Conservation (phyloP, 2,113 vertebrate species). For the Daboia siamensis region DNA sequence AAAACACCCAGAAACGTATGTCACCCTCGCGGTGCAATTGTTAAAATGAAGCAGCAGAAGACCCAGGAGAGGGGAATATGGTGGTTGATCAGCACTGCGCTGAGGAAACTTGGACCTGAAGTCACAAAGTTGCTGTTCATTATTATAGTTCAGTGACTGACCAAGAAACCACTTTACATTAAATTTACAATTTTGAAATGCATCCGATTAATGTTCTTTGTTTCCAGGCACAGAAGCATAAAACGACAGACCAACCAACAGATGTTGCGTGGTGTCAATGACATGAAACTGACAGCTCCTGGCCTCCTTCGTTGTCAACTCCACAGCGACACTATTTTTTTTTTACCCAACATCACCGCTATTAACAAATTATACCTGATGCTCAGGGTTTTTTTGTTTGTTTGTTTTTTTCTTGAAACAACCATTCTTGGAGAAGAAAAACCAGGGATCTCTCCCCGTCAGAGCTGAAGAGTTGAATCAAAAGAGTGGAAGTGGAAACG, state of each 20-base stretch:
- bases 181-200: conserved; percentile 68
- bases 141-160: conserved; percentile 71
- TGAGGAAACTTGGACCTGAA: conserved; percentile 62
- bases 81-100: conserved; percentile 69
- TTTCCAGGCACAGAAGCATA: conserved; percentile 52
- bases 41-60: conserved; percentile 33
- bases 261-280: conserved; percentile 37
- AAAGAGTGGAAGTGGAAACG: too few species aligned
- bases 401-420: neutral
- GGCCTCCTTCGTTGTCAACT: neutral
- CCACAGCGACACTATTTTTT: neutral
- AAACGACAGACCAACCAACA: conserved; percentile 64
- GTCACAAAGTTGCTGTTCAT: conserved; percentile 52
- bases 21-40: conserved; percentile 75
- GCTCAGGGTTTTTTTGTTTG: neutral
- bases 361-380: neutral
- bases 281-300: neutral
- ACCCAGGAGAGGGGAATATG: conserved; percentile 50
- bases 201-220: conserved; percentile 65
- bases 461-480: too few species aligned
- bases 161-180: conserved; percentile 66
- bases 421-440: too few species aligned
- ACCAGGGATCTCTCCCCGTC: too few species aligned
- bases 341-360: neutral
- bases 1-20: conserved; percentile 81